Evolutionary conservation across 35 echinoderm and acorn worm species (phyloP), one percentile per base, ranked within the genome.

Genomic region (Diadema setosum): DNA sequence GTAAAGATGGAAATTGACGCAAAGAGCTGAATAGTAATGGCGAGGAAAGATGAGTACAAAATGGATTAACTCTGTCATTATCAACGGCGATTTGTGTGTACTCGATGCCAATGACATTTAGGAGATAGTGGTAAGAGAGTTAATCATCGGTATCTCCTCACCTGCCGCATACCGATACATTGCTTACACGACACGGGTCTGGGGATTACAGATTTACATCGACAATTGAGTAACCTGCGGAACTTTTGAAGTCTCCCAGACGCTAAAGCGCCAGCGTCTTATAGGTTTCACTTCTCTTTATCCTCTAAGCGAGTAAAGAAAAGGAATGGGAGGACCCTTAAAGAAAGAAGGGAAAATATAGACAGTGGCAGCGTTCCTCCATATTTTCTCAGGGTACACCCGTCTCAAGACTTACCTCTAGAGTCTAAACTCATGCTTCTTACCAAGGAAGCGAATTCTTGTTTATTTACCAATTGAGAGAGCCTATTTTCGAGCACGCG

Each of bases 381-480:
- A n/a, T n/a, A n/a, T n/a, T n/a, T n/a, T n/a, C n/a, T n/a, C n/a
- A n/a, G n/a, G n/a, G n/a, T n/a, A n/a, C n/a, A n/a, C n/a, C n/a
- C n/a, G n/a, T n/a, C n/a, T n/a, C n/a, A n/a, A n/a, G 29, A 78
- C 44, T 78, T 44, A 24, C 61, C 1, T 20, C 2, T 29, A 18
- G 12, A 24, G 9, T 78, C 63, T 16, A 39, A 34, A 41, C 39
- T 73, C 34, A 0, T 36, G n/a, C 73, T 78, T 36, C 73, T 78
- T 78, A 43, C 63, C 63, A 34, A 30, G 57, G 57, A 7, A 20
- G 21, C 30, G 39, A 78, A 2, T 16, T 78, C 36, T 5, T 78
- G 73, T 78, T 78, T 78, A 78, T 78, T 78, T 78, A 78, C 73
- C 73, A 78, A 78, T 78, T 78, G 73, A 44, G 73, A 21, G 2